Base-by-base conservation (phyloP, 2,888 invertebrate species). In the Drosophila mulleri region DNA sequence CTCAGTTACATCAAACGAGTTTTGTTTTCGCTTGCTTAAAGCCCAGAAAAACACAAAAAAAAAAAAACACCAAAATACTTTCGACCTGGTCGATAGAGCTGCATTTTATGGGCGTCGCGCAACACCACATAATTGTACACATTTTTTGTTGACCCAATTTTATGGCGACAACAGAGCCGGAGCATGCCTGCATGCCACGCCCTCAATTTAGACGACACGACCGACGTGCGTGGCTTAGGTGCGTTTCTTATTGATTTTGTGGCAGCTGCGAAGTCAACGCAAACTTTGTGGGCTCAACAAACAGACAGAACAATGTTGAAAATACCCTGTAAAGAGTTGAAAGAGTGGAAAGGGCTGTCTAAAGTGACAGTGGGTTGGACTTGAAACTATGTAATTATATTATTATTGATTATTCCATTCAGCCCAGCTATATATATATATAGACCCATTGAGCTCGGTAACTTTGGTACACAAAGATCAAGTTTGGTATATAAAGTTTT, bases 101-200 rank as follows among this genome's bases (percentile, higher is more conserved):
- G 89, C 89, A 82, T 67, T 83, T 83, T 74, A 50, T 50, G 53
- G 52, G 45, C 62, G 45, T 56, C 56, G 67, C 47, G 45, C 66
- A 63, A 37, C 67, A 67, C 48, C 68, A 61, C 77, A 87, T 89
- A 84, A 80, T 82, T 88, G 80, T 88, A 68, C 74, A 89, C 80
- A 66, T 64, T 82, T 70, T 82, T 70, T 77, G 75, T 78, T 86
- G 86, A 86, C 86, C 86, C 88, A 89, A 85, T 85, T 86, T 89
- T 18, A 29, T 41, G 54, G 26, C 54, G 41, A 74, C 82, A 72
- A 74, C 80, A 67, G 47, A 68, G 63, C 58, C 60, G 32, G 32
- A 67, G 29, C 68, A 60, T 53, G 58, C 60, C 57, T 64, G 35
- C 67, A 56, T 56, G 62, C 58, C 72, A 60, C 69, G 67, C 59